Evolutionary conservation across 2,888 invertebrate species (phyloP), one percentile per base, ranked within the genome.

Genomic region (Hoplodrina blanda): DNA sequence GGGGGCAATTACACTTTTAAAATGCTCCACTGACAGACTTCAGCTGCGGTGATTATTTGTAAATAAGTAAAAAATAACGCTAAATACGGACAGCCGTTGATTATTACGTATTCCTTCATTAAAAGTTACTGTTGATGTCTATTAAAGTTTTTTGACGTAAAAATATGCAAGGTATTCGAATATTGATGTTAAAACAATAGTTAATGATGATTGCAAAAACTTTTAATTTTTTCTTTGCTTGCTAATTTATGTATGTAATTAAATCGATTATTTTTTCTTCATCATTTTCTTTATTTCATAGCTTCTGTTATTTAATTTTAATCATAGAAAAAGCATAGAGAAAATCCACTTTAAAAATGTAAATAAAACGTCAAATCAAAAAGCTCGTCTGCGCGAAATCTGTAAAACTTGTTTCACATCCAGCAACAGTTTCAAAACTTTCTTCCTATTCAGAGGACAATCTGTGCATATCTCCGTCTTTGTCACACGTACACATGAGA

Each of bases 381-480:
- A 90, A 90, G 87, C 84, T 87, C 86, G 91, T 92, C 93, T 91
- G 91, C 91, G 95, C 95, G 90, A 95, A 95, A 94, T 95, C 95
- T 93, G 93, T 94, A 92, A 91, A 95, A 95, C 95, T 95, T 93
- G 95, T 94, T 95, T 90, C 92, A 91, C 93, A 90, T 92, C 91
- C 90, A 91, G 90, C 86, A 89, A 92, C 92, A 90, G 92, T 93
- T 93, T 93, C 90, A 92, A 93, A 94, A 95, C 95, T 95, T 95
- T 95, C 95, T 95, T 95, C 92, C 93, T 92, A 92, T 92, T 92
- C 88, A 81, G 85, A 89, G 89, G 87, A 90, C 88, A 89, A 88
- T 89, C 89, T 88, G 86, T 83, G 83, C 73, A 62, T 92, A 85
- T 83, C 73, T 81, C 89, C 81, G 83, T 95, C 94, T 87, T 84